Evolutionary conservation across 2,888 invertebrate species (phyloP).

Genomic region (Osedax fenrisi): DNA sequence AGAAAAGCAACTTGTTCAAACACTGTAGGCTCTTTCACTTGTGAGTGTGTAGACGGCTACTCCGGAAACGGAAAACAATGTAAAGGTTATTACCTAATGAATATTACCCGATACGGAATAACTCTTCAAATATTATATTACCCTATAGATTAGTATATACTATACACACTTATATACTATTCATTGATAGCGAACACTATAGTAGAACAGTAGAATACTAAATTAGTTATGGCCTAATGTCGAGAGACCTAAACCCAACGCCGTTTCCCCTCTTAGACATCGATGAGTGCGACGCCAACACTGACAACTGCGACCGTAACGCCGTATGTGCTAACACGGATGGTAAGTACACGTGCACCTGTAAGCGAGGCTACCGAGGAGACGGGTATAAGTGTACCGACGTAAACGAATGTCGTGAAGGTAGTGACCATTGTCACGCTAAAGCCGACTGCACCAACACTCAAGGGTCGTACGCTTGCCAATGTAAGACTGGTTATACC

Average conservation of each 20-base stretch:
- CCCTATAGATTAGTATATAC: too few species aligned
- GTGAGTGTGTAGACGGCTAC: too few species aligned
- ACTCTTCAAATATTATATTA: too few species aligned
- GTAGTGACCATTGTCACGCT: slow-evolving; percentile 26
- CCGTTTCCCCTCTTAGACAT: slow-evolving; percentile 33
- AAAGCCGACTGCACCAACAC: slow-evolving; percentile 40
- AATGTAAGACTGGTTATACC: slow-evolving; percentile 40
- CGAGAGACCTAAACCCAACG: too few species aligned
- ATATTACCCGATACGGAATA: too few species aligned
- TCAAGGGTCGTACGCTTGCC: slow-evolving; percentile 41
- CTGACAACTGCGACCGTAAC: slow-evolving; percentile 25
- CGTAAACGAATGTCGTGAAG: slow-evolving; percentile 24
- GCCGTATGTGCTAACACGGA: slow-evolving; percentile 23
- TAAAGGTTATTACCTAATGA: too few species aligned
- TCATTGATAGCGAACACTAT: too few species aligned
- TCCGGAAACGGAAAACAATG: too few species aligned
- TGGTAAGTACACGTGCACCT: slow-evolving; percentile 29
- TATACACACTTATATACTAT: too few species aligned
- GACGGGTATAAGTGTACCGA: slow-evolving; percentile 19
- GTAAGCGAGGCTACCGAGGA: slow-evolving; percentile 31
- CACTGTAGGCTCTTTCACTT: background rate
- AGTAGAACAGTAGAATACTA: too few species aligned
- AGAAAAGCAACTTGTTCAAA: too few species aligned
- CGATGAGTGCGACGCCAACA: slow-evolving; percentile 28
- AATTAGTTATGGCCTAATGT: too few species aligned